Evolutionary conservation across 2,797 vertebrate genomes (phyloP), one percentile per base, ranked within the genome.

Genomic region (Crypturellus tataupa): DNA sequence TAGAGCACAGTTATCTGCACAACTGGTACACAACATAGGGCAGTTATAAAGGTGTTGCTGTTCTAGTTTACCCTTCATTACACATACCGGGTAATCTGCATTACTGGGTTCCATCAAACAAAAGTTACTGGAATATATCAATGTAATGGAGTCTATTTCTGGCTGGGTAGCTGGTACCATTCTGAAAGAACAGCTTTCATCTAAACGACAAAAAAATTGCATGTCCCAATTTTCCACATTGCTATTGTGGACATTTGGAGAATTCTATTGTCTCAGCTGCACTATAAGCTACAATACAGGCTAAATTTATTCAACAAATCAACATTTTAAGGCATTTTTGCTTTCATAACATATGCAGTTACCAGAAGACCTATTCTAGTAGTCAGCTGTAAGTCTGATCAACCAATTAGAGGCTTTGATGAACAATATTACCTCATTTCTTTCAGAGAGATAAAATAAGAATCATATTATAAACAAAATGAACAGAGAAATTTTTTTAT

Each of bases 231-330:
- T 56, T 15, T 80, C 11, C 24, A 46, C 2, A 0, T 2, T 73
- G 17, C 31, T 67, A 55, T 21, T 63, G 33, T 42, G 58, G 33
- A 47, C 27, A 53, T 3, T 69, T 37, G 0, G 0, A 49, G 19
- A 37, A 37, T 14, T 68, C 59, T 37, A 13, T 19, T 78, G 62
- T 35, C 56, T 59, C 62, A 55, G 55, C 12, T 77, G 55, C 4
- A 7, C 14, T 46, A 46, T 17, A 31, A 62, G 12, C 7, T 31
- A 53, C 37, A 70, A 21, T 9, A 49, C 3, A 58, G 60, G 49
- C 24, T 65, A 87, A 35, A 63, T 70, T 55, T 46, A 71, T 73
- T 42, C 67, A 75, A 75, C 9, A 6, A 17, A 67, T 46, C 37
- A 29, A 64, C 14, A 6, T 68, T 78, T 64, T 16, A 55, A 71